These are phyloP conservation scores for Drosophila orena DNA, from an alignment of 1,140 invertebrate genomes.

Conservation along the genomic window DNA sequence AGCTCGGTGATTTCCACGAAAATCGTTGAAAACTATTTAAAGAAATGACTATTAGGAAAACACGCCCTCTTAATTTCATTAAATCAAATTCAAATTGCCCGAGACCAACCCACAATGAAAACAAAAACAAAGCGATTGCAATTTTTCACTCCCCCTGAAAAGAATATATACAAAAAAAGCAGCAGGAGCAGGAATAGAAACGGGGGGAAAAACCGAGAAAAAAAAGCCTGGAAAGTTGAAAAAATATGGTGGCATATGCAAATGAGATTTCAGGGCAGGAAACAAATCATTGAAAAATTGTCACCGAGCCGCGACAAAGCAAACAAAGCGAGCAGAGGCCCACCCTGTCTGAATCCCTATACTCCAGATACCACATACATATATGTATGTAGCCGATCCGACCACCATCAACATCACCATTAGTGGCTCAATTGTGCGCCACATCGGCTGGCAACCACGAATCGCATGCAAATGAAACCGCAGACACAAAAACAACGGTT, in stretches of 20 bases:
- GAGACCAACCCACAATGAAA: conserved; percentile 36
- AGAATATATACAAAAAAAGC: conserved; percentile 8
- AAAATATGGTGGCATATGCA: conserved; percentile 78
- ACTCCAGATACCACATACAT: background rate
- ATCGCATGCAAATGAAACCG: conserved; percentile 82
- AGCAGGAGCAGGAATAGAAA: conserved; percentile 1
- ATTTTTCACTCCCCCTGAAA: conserved; percentile 63
- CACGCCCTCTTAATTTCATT: conserved; percentile 63
- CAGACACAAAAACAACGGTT: conserved; percentile 43
- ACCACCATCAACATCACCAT: conserved; percentile 77
- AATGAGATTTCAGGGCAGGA: conserved; percentile 67
- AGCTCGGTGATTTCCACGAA: conserved; percentile 4
- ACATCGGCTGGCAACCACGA: conserved; percentile 73
- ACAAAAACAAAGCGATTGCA: conserved; percentile 66
- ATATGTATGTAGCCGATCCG: too few species aligned
- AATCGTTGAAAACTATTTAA: conserved; percentile 39
- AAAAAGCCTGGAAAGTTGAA: conserved; percentile 40
- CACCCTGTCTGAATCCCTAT: conserved; percentile 20
- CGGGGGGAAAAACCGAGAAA: background rate
- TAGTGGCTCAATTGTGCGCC: conserved; percentile 71
- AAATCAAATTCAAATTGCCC: conserved; percentile 63
- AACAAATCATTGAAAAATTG: conserved; percentile 85
- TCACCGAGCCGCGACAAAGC: conserved; percentile 69
- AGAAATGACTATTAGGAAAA: conserved; percentile 47
- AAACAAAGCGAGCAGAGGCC: conserved; percentile 40